phyloP scores from a whole-genome alignment of 2,888 invertebrate species.

The Cryptus armator region DNA sequence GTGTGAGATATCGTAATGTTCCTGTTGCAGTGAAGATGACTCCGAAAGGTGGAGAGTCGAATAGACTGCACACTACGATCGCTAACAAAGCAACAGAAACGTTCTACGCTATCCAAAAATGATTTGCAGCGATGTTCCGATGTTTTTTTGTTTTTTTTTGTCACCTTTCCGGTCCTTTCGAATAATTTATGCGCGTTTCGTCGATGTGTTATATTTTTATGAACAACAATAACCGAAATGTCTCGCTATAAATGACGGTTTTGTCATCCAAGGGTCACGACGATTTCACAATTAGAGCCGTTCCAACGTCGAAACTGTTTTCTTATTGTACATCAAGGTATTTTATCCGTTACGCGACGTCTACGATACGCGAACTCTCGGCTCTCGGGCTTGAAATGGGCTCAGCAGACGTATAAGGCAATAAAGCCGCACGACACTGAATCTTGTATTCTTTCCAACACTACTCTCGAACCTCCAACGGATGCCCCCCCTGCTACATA shows the following conservation, averaged over 20 bases:
- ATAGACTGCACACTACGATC: background rate
- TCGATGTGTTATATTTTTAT: background rate
- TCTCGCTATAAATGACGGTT: background rate
- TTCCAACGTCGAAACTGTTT: conserved; percentile 29
- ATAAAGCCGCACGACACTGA: conserved; percentile 33
- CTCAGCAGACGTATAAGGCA: conserved; percentile 51
- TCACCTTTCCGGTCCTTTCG: background rate
- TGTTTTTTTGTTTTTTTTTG: background rate
- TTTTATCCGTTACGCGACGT: conserved; percentile 15
- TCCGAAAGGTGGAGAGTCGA: conserved; percentile 9
- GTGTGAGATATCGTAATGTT: background rate
- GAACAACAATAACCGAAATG: background rate
- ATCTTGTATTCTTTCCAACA: conserved; percentile 33
- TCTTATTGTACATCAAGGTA: background rate
- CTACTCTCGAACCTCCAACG: conserved; percentile 22
- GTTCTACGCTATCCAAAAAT: background rate
- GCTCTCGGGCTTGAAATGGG: background rate
- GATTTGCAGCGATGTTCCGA: background rate
- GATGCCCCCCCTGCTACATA: conserved; percentile 8
- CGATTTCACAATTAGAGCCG: conserved; percentile 33
- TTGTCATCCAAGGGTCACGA: conserved; percentile 35
- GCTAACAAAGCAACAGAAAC: background rate
- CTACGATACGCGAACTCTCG: conserved; percentile 10
- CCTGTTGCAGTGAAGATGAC: background rate
- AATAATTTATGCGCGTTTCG: background rate